A percentile compares a stretch with the other conserved stretches of the same genome.
Conservation (phyloP, 2,113 vertebrate genomes). For the Vireo altiloquus region DNA sequence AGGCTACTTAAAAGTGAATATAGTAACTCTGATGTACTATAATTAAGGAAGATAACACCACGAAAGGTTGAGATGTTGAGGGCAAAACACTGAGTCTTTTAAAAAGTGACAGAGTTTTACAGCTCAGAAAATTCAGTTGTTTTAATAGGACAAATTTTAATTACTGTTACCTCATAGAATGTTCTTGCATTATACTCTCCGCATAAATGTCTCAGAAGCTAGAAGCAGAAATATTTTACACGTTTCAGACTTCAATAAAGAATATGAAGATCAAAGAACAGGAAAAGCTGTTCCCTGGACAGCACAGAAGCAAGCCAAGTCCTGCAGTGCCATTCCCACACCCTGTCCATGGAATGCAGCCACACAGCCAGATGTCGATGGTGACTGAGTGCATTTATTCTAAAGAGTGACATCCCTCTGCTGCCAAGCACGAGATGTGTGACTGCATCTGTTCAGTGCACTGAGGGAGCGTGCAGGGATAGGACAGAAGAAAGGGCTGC, state of each 20-base stretch:
- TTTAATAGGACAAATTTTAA: background rate
- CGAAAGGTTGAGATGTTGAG: background rate
- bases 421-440: constrained; percentile 60
- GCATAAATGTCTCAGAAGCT: background rate
- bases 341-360: constrained; percentile 44
- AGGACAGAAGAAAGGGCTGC: constrained; percentile 66
- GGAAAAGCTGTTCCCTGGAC: constrained; percentile 60
- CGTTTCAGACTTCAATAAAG: background rate
- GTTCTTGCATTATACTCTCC: background rate
- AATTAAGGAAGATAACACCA: background rate
- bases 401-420: constrained; percentile 70
- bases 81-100: background rate
- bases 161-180: background rate
- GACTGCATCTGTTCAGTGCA: constrained; percentile 71
- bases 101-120: background rate
- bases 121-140: background rate
- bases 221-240: background rate
- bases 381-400: constrained; percentile 63
- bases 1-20: background rate
- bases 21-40: background rate
- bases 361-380: constrained; percentile 72
- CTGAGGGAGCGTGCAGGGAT: constrained; percentile 41
- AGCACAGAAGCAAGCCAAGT: constrained; percentile 43
- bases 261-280: constrained; percentile 48
- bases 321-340: constrained; percentile 30